Evolutionary conservation across 2,797 vertebrate species (phyloP).

Genomic region (Clarias fuscus): DNA sequence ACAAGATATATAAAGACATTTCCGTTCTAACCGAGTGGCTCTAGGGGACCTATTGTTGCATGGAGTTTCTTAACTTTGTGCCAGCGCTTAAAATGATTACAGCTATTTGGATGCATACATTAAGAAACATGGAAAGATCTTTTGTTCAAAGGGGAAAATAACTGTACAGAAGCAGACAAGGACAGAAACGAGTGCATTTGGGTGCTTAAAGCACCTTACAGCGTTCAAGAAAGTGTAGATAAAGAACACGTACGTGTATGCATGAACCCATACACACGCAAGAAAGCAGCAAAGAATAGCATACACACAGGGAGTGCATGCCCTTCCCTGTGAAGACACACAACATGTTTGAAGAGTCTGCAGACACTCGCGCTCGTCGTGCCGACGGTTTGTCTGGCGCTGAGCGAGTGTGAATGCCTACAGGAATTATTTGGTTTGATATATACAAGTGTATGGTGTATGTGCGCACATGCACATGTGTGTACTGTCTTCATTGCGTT

Average conservation of each 20-base stretch:
- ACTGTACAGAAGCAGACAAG: conserved; percentile 43
- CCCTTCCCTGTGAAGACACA: conserved; percentile 57
- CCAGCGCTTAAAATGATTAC: conserved; percentile 28
- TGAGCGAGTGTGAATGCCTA: conserved; percentile 27
- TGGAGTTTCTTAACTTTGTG: conserved; percentile 20
- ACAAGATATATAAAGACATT: conserved; percentile 12
- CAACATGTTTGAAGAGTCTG: conserved; percentile 46
- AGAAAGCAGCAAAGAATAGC: conserved; percentile 51
- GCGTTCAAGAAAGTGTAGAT: conserved; percentile 39
- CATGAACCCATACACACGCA: conserved; percentile 23
- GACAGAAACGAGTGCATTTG: conserved; percentile 48
- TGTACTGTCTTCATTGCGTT: conserved; percentile 55
- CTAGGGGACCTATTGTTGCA: background rate
- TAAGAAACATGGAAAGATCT: conserved; percentile 25
- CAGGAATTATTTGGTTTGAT: conserved; percentile 43
- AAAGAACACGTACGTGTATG: conserved; percentile 31
- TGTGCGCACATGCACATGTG: conserved; percentile 54
- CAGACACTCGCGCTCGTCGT: conserved; percentile 38
- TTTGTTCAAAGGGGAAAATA: conserved; percentile 8
- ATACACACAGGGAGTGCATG: conserved; percentile 59
- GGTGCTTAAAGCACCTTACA: conserved; percentile 46
- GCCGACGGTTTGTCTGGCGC: conserved; percentile 59
- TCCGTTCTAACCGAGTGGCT: conserved; percentile 9
- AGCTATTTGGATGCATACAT: conserved; percentile 15
- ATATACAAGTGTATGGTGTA: conserved; percentile 42